A percentile compares a stretch with the other conserved stretches of the same genome.
Evolutionary conservation across 2,888 invertebrate genomes (phyloP).

Genomic region (Drosophila paramelanica): DNA sequence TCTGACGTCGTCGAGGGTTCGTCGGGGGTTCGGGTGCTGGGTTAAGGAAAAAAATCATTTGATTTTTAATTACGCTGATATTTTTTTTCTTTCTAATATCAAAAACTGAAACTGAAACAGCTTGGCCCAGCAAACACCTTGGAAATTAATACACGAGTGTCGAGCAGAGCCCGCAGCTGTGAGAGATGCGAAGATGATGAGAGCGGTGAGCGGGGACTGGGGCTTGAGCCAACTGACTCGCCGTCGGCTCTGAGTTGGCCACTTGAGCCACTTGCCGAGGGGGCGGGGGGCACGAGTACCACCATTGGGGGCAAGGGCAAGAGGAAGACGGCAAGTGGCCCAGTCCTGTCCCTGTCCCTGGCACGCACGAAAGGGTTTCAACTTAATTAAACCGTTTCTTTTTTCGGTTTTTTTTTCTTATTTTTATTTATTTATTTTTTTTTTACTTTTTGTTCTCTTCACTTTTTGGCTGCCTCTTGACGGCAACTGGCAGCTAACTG

Average conservation of each 20-base stretch:
- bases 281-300: constrained; percentile 5
- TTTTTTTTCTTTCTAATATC: constrained; percentile 56
- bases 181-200: constrained; percentile 42
- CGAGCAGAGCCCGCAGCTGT: constrained; percentile 50
- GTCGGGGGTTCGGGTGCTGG: constrained; percentile 5
- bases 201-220: neutral
- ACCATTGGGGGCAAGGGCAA: neutral
- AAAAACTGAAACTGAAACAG: constrained; percentile 73
- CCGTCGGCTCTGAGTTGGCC: constrained; percentile 56
- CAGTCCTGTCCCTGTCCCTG: constrained; percentile 55
- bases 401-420: constrained; percentile 25
- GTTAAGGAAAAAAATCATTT: constrained; percentile 67
- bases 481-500: constrained; percentile 50
- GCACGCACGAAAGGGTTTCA: constrained; percentile 80
- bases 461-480: constrained; percentile 50
- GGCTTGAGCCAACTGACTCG: constrained; percentile 56
- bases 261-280: constrained; percentile 66
- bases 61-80: constrained; percentile 81
- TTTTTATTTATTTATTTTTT: constrained; percentile 14
- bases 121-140: constrained; percentile 77
- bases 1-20: constrained; percentile 54
- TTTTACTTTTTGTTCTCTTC: constrained; percentile 31
- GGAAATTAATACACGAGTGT: constrained; percentile 68
- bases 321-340: constrained; percentile 34
- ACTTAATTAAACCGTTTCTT: constrained; percentile 79